Evolutionary conservation across 2,888 invertebrate genomes (phyloP).

Genomic region (Leuctra nigra): DNA sequence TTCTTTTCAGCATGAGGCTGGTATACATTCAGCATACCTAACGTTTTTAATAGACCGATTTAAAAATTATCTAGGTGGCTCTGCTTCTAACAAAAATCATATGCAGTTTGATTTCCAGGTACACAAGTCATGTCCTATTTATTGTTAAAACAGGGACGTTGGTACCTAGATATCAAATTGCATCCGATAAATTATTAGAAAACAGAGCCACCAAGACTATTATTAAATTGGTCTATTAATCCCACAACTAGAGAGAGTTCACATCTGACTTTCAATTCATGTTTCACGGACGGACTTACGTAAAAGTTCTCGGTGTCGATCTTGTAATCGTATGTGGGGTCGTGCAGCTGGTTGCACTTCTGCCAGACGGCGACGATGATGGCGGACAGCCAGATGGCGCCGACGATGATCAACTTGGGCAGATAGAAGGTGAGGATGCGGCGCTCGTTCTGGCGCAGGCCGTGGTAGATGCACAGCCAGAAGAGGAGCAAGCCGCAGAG

Average conservation of each 20-base stretch:
- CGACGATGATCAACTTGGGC: constrained; percentile 81
- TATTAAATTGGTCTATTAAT: no score
- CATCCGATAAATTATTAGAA: no score
- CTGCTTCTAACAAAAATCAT: no score
- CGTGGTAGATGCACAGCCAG: constrained; percentile 95
- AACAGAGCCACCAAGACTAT: no score
- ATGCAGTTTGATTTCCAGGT: no score
- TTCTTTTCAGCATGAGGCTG: no score
- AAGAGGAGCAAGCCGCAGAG: constrained; percentile 81
- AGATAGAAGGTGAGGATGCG: constrained; percentile 80
- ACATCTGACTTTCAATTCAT: no score
- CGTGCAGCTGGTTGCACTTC: constrained; percentile 76
- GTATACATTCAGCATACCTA: no score
- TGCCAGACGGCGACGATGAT: constrained; percentile 86
- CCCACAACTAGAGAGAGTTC: no score
- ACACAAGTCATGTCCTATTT: constrained; percentile 1
- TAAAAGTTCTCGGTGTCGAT: constrained; percentile 77
- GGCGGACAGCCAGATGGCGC: constrained; percentile 79
- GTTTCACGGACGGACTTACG: no score
- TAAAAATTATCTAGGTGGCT: no score
- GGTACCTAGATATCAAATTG: not conserved
- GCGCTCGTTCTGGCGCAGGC: constrained; percentile 88
- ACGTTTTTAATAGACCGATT: no score
- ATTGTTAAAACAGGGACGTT: not conserved
- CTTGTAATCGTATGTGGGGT: constrained; percentile 89